A percentile compares a stretch with the other conserved stretches of the same genome.
Evolutionary conservation across 2,888 invertebrate genomes (phyloP).

Genomic region (Sthenelais limicola): DNA sequence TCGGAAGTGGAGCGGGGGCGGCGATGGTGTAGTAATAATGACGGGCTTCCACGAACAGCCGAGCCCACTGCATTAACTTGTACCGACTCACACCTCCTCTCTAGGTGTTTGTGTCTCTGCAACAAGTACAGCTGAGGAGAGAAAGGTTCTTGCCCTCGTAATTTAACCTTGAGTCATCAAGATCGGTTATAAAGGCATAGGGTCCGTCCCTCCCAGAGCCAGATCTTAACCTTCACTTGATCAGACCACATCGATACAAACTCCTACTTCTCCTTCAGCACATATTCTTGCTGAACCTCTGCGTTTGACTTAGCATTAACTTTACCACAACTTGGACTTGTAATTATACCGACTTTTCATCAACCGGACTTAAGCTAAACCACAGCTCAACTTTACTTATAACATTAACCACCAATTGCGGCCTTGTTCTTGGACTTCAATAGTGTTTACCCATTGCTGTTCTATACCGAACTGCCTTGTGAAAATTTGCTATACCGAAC

Average conservation of each 20-base stretch:
- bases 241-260: conserved; percentile 18
- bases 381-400: too few relatives aligned
- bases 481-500: too few relatives aligned
- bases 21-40: conserved; percentile 4
- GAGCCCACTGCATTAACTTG: too few relatives aligned
- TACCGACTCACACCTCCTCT: neutral
- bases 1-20: conserved; percentile 33
- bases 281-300: too few relatives aligned
- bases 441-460: too few relatives aligned
- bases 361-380: neutral
- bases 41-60: conserved; percentile 12
- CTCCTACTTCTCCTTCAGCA: too few relatives aligned
- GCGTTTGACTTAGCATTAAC: neutral
- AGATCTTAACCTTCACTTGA: conserved; percentile 9
- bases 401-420: too few relatives aligned
- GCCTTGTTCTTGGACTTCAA: too few relatives aligned
- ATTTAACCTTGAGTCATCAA: conserved; percentile 18
- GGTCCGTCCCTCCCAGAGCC: neutral
- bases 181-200: neutral
- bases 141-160: too few relatives aligned
- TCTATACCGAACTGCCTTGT: too few relatives aligned
- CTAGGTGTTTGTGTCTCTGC: neutral
- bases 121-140: neutral
- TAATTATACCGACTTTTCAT: neutral
- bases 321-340: neutral